Conservation (phyloP, 2,797 vertebrate species). For the Pseudocheirus occidentalis region DNA sequence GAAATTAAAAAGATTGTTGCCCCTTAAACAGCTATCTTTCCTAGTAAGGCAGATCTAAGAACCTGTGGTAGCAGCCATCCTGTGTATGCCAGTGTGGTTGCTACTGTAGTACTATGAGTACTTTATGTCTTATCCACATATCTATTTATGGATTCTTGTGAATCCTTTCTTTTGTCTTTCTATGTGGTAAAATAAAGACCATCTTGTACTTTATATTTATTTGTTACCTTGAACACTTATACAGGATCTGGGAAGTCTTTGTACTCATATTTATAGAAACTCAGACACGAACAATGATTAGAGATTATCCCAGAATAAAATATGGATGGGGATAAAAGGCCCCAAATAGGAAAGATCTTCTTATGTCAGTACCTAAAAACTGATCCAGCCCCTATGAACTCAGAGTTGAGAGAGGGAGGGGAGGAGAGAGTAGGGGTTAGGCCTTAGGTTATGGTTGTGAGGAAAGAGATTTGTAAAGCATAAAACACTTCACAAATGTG, state of each 20-base stretch:
- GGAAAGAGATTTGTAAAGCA: slow-evolving; percentile 3
- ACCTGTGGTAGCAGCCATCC: too few species aligned
- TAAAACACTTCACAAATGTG: not conserved
- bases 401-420: not conserved
- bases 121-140: not conserved
- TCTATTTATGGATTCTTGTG: not conserved
- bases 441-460: not conserved
- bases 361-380: not conserved
- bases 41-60: too few species aligned
- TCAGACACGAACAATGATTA: not conserved
- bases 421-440: not conserved
- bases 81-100: too few species aligned
- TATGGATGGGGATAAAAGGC: not conserved
- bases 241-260: not conserved
- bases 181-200: not conserved
- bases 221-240: not conserved
- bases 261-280: not conserved
- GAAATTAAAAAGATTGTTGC: too few species aligned
- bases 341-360: not conserved
- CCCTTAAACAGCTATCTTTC: too few species aligned
- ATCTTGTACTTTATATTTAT: not conserved
- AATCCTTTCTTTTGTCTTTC: not conserved
- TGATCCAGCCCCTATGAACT: not conserved
- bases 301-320: not conserved
- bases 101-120: not conserved